Conservation (phyloP, 1,140 invertebrate genomes). For the Phthorimaea operculella region DNA sequence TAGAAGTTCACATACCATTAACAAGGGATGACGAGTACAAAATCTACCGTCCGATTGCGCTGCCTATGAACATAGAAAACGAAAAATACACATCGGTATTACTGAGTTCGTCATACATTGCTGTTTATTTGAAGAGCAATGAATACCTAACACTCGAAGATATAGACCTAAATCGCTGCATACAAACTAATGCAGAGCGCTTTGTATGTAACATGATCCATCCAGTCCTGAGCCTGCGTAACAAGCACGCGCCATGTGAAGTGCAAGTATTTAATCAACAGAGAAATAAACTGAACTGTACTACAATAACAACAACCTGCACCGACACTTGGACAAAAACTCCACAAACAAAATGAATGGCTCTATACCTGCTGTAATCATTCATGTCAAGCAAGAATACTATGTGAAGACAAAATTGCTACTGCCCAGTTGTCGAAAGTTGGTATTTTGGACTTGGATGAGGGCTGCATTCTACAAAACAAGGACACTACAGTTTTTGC, state of each 20-base stretch:
- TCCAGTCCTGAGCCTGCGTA: neutral
- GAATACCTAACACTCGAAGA: neutral
- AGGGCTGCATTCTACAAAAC: conserved; percentile 1
- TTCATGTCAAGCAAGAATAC: neutral
- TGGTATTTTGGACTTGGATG: neutral
- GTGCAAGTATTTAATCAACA: neutral
- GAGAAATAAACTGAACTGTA: neutral
- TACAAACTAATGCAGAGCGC: neutral
- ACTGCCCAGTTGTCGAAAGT: neutral
- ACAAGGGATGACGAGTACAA: conserved; percentile 7
- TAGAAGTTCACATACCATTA: conserved; percentile 3
- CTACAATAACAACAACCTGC: neutral
- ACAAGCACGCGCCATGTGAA: conserved; percentile 5
- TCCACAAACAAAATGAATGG: conserved; percentile 1
- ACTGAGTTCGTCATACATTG: neutral
- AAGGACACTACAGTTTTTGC: conserved; percentile 1
- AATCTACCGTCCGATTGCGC: neutral
- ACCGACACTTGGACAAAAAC: neutral
- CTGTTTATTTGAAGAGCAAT: neutral
- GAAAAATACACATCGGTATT: neutral
- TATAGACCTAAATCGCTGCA: neutral
- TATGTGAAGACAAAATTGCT: neutral
- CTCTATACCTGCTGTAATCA: neutral
- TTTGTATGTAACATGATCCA: neutral
- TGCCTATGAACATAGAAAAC: neutral